These are phyloP conservation scores for Ophion obscuratus DNA, from an alignment of 2,888 invertebrate genomes.

Conservation along the genomic window DNA sequence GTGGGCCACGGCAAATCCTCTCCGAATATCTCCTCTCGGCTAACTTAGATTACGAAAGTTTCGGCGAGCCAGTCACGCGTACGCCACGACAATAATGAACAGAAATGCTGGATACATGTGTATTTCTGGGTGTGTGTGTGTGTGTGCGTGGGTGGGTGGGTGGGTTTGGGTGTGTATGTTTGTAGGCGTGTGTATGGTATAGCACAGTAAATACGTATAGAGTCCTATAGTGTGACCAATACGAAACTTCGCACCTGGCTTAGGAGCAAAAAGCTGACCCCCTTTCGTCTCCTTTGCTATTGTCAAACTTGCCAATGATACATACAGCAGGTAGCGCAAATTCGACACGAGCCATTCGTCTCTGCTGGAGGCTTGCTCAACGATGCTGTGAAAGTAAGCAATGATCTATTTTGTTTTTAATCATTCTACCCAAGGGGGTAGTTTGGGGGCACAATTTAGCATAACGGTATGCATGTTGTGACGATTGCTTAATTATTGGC, in stretches of 20 bases:
- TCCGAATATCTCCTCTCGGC: conserved; percentile 38
- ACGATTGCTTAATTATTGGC: not conserved
- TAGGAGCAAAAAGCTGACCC: not conserved
- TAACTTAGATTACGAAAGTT: conserved; percentile 66
- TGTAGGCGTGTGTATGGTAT: too few species aligned
- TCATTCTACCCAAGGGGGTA: not conserved
- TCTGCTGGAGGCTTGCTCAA: not conserved
- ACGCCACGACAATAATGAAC: conserved; percentile 59
- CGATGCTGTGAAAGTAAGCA: not conserved
- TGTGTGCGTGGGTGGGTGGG: not conserved
- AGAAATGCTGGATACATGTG: conserved; percentile 42
- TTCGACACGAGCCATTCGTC: not conserved
- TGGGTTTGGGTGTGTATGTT: too few species aligned
- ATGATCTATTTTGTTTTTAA: not conserved
- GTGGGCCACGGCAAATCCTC: conserved; percentile 39
- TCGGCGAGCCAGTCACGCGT: conserved; percentile 44
- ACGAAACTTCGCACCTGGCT: not conserved
- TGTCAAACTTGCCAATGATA: conserved; percentile 23
- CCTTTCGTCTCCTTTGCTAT: conserved; percentile 19
- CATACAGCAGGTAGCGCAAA: not conserved
- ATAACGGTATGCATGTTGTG: not conserved
- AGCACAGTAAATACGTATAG: not conserved
- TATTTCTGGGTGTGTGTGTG: conserved; percentile 5
- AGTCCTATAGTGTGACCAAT: not conserved
- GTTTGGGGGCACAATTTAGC: not conserved